Conservation (phyloP, 2,113 vertebrate species). For the Rostratula benghalensis region DNA sequence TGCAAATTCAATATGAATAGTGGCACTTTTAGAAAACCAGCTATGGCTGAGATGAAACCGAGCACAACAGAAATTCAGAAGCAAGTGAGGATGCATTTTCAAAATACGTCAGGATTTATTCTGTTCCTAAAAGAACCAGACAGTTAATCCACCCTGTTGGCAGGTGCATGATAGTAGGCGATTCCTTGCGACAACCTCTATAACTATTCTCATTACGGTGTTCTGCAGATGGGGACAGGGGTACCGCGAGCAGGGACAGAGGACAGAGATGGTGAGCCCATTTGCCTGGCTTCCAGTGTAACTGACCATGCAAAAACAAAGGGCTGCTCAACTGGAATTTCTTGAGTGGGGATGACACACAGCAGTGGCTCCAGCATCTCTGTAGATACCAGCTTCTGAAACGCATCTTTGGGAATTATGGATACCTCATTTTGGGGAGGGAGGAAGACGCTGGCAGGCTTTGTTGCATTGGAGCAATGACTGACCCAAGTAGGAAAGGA, state of each 20-base stretch:
- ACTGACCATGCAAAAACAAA: not conserved
- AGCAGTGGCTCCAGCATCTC: not conserved
- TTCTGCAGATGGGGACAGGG: slow-evolving; percentile 31
- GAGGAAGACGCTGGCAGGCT: not conserved
- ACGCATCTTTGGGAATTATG: not conserved
- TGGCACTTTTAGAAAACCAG: slow-evolving; percentile 21
- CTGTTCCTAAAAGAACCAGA: slow-evolving; percentile 44
- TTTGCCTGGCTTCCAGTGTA: not conserved
- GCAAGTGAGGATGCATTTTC: slow-evolving; percentile 49
- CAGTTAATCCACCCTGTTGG: slow-evolving; percentile 57
- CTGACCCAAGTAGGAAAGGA: not conserved
- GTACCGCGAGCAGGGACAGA: not conserved
- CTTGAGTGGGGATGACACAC: not conserved
- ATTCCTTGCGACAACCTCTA: slow-evolving; percentile 46
- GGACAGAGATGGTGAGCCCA: not conserved
- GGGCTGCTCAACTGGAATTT: not conserved
- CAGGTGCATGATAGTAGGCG: slow-evolving; percentile 51
- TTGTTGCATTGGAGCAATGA: not conserved
- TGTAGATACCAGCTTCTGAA: not conserved
- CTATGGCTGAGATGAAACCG: slow-evolving; percentile 18
- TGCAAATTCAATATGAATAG: slow-evolving; percentile 60
- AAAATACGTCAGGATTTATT: slow-evolving; percentile 64
- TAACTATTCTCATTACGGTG: slow-evolving; percentile 55
- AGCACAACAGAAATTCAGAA: slow-evolving; percentile 47
- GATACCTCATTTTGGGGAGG: not conserved